Conservation (phyloP, 2,797 vertebrate species). For the Gymnoscopelus microlampas region DNA sequence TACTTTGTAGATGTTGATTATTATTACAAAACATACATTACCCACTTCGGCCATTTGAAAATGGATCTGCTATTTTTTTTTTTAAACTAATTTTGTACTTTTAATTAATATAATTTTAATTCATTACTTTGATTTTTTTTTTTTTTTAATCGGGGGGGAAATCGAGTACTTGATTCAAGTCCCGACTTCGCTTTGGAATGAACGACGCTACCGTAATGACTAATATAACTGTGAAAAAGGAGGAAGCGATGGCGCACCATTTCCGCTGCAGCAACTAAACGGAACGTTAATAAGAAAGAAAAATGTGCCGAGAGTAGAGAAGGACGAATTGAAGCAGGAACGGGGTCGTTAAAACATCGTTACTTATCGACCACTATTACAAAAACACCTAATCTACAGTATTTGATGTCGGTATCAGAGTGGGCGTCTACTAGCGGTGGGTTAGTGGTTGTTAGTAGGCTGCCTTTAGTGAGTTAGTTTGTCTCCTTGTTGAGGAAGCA, state of each 20-base stretch:
- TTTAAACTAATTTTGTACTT: no score
- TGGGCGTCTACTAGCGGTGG: slow-evolving; percentile 27
- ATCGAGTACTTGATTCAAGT: no score
- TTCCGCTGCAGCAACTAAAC: slow-evolving; percentile 74
- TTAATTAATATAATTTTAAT: no score
- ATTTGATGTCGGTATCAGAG: not conserved
- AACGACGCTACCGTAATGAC: slow-evolving; percentile 61
- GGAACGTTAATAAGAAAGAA: slow-evolving; percentile 55
- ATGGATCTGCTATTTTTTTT: no score
- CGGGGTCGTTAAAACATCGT: not conserved
- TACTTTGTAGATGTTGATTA: no score
- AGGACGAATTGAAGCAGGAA: slow-evolving; percentile 52
- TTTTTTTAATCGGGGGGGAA: no score
- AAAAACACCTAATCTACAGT: no score
- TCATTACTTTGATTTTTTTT: no score
- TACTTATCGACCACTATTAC: no score
- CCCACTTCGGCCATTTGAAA: no score
- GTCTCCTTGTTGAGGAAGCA: slow-evolving; percentile 49
- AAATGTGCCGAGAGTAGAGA: slow-evolving; percentile 68
- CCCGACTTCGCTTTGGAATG: not conserved
- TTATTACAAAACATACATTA: no score
- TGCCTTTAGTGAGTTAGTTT: not conserved
- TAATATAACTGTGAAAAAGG: not conserved
- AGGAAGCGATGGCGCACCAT: slow-evolving; percentile 58
- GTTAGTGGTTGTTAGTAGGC: slow-evolving; percentile 44